Percentiles rank a stretch among this genome's conserved stretches.
phyloP scores from a whole-genome alignment of 1,140 invertebrate genomes.

The Anoplolepis gracilipes region DNA sequence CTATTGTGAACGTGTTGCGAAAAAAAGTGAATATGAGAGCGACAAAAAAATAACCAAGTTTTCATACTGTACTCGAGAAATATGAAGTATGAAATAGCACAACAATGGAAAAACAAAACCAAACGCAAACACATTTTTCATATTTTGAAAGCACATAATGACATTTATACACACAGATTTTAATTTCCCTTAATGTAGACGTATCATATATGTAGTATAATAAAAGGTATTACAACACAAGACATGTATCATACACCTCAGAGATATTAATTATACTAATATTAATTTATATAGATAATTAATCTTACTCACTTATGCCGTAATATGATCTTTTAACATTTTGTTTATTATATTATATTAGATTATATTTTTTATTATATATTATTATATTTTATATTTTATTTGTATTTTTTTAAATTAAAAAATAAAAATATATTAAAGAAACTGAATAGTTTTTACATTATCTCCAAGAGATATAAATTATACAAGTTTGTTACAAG shows the following conservation, averaged over 20 bases:
- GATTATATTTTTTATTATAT: too few species aligned
- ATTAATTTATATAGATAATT: conserved; percentile 3
- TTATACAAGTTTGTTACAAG: neutral
- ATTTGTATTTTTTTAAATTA: too few species aligned
- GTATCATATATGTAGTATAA: neutral
- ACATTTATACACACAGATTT: neutral
- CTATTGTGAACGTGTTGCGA: neutral
- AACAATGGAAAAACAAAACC: neutral
- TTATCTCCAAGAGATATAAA: neutral
- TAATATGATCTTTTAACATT: too few species aligned
- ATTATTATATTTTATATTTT: too few species aligned
- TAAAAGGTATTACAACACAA: neutral
- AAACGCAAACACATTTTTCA: conserved; percentile 7
- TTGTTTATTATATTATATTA: too few species aligned
- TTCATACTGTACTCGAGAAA: neutral
- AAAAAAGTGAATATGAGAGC: neutral
- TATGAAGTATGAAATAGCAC: neutral
- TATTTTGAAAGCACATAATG: conserved; percentile 2
- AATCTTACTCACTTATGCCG: neutral
- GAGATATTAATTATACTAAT: neutral
- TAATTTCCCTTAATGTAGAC: neutral
- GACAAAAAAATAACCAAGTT: neutral
- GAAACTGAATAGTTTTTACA: neutral
- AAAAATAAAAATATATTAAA: neutral
- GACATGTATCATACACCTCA: neutral